These are phyloP conservation scores for Seriola aureovittata DNA, from an alignment of 2,113 vertebrate species.

Conservation along the genomic window DNA sequence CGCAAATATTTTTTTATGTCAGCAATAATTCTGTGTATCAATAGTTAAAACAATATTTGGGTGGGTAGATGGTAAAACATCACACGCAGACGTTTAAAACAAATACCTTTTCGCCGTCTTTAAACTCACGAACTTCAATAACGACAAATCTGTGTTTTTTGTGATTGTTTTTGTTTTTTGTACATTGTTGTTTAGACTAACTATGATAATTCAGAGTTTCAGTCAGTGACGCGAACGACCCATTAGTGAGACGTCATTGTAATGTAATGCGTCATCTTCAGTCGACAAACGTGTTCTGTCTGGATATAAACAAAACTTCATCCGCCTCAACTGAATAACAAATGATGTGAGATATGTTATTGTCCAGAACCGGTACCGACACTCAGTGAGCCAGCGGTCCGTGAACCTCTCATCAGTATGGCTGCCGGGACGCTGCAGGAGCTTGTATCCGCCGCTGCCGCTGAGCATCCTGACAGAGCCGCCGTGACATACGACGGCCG, in stretches of 20 bases:
- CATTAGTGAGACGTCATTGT: neutral
- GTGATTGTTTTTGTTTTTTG: neutral
- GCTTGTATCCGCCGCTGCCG: slow-evolving; percentile 84
- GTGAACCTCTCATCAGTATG: slow-evolving; percentile 39
- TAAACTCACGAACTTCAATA: neutral
- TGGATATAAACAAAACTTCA: slow-evolving; percentile 5
- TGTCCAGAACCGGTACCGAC: neutral
- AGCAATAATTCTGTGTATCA: neutral
- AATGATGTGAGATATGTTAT: neutral
- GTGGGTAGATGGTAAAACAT: neutral
- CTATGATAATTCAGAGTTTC: neutral
- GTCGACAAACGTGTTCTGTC: slow-evolving; percentile 29
- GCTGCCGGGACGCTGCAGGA: slow-evolving; percentile 82
- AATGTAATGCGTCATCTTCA: slow-evolving; percentile 38
- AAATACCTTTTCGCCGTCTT: no score
- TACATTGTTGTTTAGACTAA: neutral
- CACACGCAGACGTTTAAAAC: neutral
- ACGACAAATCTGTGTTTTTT: neutral
- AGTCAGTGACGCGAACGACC: neutral
- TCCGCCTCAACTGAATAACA: neutral
- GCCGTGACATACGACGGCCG: slow-evolving; percentile 88
- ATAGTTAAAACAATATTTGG: neutral
- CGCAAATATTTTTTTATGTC: no score
- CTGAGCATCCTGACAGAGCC: slow-evolving; percentile 58
- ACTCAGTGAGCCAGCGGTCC: neutral